Conservation (phyloP, 2,888 invertebrate species). For the Agrochola macilenta region DNA sequence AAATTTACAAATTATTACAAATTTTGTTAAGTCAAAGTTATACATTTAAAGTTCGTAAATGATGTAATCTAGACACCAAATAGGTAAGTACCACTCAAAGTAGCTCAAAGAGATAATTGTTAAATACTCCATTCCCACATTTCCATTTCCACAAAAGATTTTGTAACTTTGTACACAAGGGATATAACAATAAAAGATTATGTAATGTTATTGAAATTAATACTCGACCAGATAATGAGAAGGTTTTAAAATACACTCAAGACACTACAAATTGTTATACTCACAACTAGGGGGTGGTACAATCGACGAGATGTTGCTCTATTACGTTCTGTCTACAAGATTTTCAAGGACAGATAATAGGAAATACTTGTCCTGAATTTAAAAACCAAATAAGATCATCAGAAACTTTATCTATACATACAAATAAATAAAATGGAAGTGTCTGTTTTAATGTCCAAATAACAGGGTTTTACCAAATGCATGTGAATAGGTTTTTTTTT, state of each 20-base stretch:
- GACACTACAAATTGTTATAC: conserved; percentile 43
- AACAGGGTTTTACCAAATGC: no score
- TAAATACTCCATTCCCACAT: no score
- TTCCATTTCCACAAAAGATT: no score
- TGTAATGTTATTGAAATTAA: conserved; percentile 34
- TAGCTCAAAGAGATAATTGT: no score
- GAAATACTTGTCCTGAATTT: neutral
- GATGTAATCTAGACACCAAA: no score
- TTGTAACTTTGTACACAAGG: neutral
- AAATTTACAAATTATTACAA: no score
- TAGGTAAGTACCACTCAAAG: no score
- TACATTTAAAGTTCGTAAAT: no score
- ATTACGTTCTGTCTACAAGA: neutral
- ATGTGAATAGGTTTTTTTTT: no score
- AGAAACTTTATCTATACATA: neutral
- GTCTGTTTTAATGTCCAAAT: no score
- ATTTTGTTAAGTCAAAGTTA: no score
- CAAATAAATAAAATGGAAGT: no score
- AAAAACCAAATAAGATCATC: neutral
- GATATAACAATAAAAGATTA: conserved; percentile 33
- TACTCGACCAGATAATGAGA: conserved; percentile 27
- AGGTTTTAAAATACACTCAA: conserved; percentile 29
- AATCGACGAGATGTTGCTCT: conserved; percentile 24
- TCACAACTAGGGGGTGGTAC: conserved; percentile 18
- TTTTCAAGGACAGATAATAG: neutral